Percentiles rank a stretch among this genome's conserved stretches.
Evolutionary conservation across 2,888 invertebrate species (phyloP).

Genomic region (Blera fallax): DNA sequence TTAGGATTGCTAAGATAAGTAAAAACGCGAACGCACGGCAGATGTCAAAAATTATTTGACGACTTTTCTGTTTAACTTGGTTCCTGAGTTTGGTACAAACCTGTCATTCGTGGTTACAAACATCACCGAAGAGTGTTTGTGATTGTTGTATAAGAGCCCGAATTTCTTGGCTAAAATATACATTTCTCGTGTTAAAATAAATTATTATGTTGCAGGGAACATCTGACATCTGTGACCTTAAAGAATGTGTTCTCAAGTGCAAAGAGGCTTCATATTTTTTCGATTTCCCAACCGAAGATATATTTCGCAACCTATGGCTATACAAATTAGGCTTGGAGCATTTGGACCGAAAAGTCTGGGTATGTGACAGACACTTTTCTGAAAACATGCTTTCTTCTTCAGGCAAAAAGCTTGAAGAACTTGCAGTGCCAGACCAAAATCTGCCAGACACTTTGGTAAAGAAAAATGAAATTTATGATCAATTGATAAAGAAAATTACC

Average conservation of each 20-base stretch:
- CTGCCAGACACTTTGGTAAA: neutral
- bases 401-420: neutral
- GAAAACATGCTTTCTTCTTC: neutral
- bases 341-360: neutral
- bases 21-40: too few species aligned
- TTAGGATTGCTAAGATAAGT: too few species aligned
- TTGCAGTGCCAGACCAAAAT: constrained; percentile 7
- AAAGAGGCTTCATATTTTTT: neutral
- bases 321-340: neutral
- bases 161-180: too few species aligned
- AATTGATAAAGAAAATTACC: neutral
- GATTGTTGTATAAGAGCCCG: too few species aligned
- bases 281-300: neutral
- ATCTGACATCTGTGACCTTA: neutral
- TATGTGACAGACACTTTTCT: neutral
- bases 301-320: neutral
- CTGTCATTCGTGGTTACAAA: too few species aligned
- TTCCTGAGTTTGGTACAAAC: too few species aligned
- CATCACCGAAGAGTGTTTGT: too few species aligned
- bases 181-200: too few species aligned
- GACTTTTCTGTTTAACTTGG: too few species aligned
- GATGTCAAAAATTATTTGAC: too few species aligned
- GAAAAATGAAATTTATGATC: neutral
- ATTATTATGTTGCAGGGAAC: neutral
- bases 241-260: neutral